Base-by-base conservation (phyloP, 2,888 invertebrate species). In the Drosophila hamatofila region DNA sequence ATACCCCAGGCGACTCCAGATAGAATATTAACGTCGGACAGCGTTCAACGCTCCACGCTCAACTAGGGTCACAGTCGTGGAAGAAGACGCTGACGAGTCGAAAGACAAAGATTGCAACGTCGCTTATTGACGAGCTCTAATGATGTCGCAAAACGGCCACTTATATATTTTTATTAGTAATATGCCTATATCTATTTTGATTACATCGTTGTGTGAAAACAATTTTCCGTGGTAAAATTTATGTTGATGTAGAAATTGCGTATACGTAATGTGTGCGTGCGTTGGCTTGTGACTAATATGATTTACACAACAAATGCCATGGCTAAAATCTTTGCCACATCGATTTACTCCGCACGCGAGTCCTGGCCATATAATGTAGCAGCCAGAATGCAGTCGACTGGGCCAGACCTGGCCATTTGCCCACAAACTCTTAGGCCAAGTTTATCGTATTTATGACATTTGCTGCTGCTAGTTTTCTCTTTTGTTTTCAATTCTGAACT, bases 91-190 rank as follows among this genome's bases (percentile, higher is more conserved):
- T 11, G 33, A 52, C 46, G 44, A 23, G 60, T 14, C 52, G 44
- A 18, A 42, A 51, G 62, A 46, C 48, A 52, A 58, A 33, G 60
- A 67, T 75, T 49, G 61, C 23, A 23, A 44, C 52, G 46, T 33
- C 49, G 51, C 63, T 73, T 85, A 80, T 79, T 80, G 75, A 87
- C 71, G 77, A 74, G 44, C 69, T 77, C 74, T 82, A 89, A 89
- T 87, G 80, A 88, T 72, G 68, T 65, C 71, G 57, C 65, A 75
- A 81, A 83, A 88, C 78, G 75, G 81, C 74, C 85, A 87, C 89
- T 89, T 87, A 87, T 87, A 82, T 84, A 84, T 89, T 84, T 87
- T 78, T 89, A 84, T 78, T 61, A 56, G 70, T 70, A 58, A 79
- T 67, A 88, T 71, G 49, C 56, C 54, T 69, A 63, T 72, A 85